phyloP scores from a whole-genome alignment of 2,888 invertebrate species.

The Perizoma affinitatum region DNA sequence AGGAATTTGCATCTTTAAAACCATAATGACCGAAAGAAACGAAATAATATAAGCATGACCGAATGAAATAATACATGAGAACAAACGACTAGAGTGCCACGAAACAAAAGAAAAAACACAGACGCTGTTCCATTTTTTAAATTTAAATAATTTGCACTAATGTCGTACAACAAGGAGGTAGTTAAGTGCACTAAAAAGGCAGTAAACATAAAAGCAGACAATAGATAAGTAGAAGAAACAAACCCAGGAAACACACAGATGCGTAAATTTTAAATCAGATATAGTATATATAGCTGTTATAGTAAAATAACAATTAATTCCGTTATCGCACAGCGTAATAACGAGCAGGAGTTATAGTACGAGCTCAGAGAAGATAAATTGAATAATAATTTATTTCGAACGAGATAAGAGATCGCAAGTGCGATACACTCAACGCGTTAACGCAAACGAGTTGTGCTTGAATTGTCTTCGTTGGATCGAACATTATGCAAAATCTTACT shows the following conservation, averaged over 20 bases:
- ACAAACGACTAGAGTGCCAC: too few relatives aligned
- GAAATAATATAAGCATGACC: background rate
- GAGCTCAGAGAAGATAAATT: conserved; percentile 73
- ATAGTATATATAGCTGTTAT: conserved; percentile 31
- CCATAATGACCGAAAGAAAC: conserved; percentile 4
- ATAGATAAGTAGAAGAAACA: background rate
- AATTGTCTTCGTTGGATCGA: conserved; percentile 23
- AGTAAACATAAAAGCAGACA: background rate
- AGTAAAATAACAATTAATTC: conserved; percentile 63
- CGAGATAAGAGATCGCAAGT: conserved; percentile 70
- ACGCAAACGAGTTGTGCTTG: conserved; percentile 28
- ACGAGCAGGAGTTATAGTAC: conserved; percentile 77
- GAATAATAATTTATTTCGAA: conserved; percentile 79
- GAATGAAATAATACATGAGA: background rate
- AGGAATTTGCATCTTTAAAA: conserved; percentile 18
- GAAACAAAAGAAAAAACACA: background rate
- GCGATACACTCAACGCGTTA: conserved; percentile 68
- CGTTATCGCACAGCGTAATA: conserved; percentile 74
- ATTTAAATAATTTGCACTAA: too few relatives aligned
- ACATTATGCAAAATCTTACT: conserved; percentile 9
- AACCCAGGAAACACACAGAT: conserved; percentile 12
- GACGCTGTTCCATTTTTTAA: background rate
- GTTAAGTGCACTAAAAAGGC: too few relatives aligned
- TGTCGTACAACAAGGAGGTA: too few relatives aligned
- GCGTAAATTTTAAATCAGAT: conserved; percentile 25